Evolutionary conservation across 2,113 vertebrate species (phyloP), one percentile per base, ranked within the genome.

Genomic region (Platichthys stellatus): DNA sequence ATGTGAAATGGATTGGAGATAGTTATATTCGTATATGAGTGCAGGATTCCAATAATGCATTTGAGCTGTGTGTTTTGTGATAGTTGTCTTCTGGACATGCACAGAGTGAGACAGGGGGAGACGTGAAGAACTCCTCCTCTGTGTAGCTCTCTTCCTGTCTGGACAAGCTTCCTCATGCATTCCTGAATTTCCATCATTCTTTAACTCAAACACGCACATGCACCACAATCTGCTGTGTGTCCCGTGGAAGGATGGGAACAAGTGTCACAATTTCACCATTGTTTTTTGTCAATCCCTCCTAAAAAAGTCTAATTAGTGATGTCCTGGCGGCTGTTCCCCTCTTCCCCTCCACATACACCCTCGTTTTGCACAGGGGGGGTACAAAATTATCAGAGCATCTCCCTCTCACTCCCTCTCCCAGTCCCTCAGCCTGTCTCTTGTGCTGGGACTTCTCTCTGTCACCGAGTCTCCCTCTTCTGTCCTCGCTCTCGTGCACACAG

Each of bases 181-280:
- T 85, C 77, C 79, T 63, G 74, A 88, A 88, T 90, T 87, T 82
- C 78, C 88, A 58, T 89, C 86, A 81, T 92, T 84, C 85, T 74
- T 78, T 7, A 43, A 66, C 54, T 79, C 61, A 77, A 14, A 80
- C 81, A 63, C 51, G 2, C 40, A 65, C 64, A 47, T 3, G 26
- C 49, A 28, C 75, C 64, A 75, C 12, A 17, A 58, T 71, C 51
- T 57, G 45, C 28, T 51, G 51, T 24, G 57, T 69, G 74, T 74
- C 64, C 84, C 60, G 64, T 67, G 45, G 31, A 57, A 21, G 57
- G 40, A 78, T 28, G 35, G 17, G 72, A 84, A 66, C 66, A 78
- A 24, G 56, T 26, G 49, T 82, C 63, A 63, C 66, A 24, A 40
- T 21, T 28, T 68, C 10, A 4, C 9, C 5, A 3, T 51, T 24